Evolutionary conservation across 1,140 invertebrate species (phyloP), one percentile per base, ranked within the genome.

Genomic region (Teleopsis dalmanni): DNA sequence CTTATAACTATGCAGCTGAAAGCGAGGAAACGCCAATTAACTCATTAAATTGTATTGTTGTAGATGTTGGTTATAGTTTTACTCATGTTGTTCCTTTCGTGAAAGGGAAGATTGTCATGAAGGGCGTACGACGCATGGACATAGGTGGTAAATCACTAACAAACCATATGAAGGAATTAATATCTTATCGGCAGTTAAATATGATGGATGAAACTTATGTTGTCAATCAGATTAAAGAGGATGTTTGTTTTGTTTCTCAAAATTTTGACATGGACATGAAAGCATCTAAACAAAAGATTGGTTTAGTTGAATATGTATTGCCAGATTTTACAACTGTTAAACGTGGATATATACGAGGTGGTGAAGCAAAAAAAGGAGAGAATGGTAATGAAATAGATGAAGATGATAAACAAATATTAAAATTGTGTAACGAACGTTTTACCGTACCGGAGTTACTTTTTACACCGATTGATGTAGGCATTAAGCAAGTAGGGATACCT

Each of bases 151-250:
- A 99, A 76, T 76, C 94, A 14, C 37, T 99, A 38, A 99, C 97
- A 0, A 99, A 99, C 77, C 91, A 99, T 73, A 73, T 99, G 27
- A 99, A 99, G 70, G 96, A 99, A 72, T 83, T 98, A 9, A 87
- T 98, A 51, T 98, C 95, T 0, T 70, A 70, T 51, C 78, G 95
- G 29, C 95, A 99, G 61, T 73, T 99, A 14, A 91, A 99, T 77
- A 94, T 99, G 0, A 94, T 98, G 89, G 95, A 99, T 69, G 97
- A 99, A 73, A 98, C 95, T 0, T 95, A 93, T 74, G 93, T 99
- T 1, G 94, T 99, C 9, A 99, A 99, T 73, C 94, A 99, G 74
- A 86, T 90, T 1, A 99, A 99, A 72, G 97, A 99, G 75, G 95
- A 99, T 71, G 82, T 87, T 0, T 99, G 95, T 65, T 99, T 86